Base-by-base conservation (phyloP, 30 jellyfish, hydroid and myxozoan species). In the Chrysaora quinquecirrha region DNA sequence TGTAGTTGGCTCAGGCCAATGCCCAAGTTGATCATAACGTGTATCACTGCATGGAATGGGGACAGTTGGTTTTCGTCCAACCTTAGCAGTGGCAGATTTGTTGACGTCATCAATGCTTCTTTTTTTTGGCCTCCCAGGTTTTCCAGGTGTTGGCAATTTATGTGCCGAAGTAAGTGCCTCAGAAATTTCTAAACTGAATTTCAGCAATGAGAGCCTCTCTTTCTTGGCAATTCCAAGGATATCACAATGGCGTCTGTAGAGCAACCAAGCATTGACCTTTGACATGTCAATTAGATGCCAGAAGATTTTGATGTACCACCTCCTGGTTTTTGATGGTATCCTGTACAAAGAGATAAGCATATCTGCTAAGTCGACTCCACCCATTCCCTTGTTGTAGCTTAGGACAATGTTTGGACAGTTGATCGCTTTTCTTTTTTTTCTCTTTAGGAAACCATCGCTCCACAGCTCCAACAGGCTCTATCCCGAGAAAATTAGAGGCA, bases 341-440 rank as follows among this genome's bases (percentile, higher is more conserved):
- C 90, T 69, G 87, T 80, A 82, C 84, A 80, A 74, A 12, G 79
- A 81, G 48, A 80, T 80, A 10, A 80, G 80, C 90, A 75, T 75
- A 63, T 86, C 96, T 7, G 87, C 85, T 90, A 87, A 43, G 60
- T 87, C 96, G 12, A 78, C 96, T 28, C 94, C 88, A n/a, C 96
- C 87, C 93, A 87, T 87, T 23, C 78, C 87, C 20, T 31, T 48
- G 65, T 87, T 80, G 85, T 87, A 43, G 19, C 20, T 43, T 30
- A 27, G 30, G 32, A 76, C 66, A 27, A 80, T 68, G 34, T 27
- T 31, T 52, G 93, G 83, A 24, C 87, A 25, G 24, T 34, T 46
- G 34, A 79, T 48, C 23, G 20, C 84, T 29, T 27, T 31, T 3
- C n/a, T 38, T 30, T 29, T 48, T 21, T 46, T 22, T 58, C 48